A percentile compares a stretch with the other conserved stretches of the same genome.
Evolutionary conservation across 2,797 vertebrate species (phyloP).

Genomic region (Acropternis orthonyx): DNA sequence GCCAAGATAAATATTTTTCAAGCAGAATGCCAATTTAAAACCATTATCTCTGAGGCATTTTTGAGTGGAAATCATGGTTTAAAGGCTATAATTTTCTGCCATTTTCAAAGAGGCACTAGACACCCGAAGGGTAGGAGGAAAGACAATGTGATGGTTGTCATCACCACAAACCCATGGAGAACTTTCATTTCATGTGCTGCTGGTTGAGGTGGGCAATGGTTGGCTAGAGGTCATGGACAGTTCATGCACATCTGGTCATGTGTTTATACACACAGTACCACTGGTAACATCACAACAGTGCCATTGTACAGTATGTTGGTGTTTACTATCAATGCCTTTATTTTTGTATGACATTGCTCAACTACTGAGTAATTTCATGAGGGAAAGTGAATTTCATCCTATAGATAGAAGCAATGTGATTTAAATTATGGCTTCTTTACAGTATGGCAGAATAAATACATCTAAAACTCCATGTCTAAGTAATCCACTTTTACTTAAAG

Average conservation of each 20-base stretch:
- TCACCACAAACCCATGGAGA: fast-evolving
- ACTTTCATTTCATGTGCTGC: neutral
- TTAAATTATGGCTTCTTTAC: neutral
- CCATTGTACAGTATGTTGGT: neutral
- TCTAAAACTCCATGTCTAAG: neutral
- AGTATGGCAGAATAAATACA: neutral
- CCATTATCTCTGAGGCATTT: neutral
- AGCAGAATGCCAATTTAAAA: neutral
- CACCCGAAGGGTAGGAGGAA: neutral
- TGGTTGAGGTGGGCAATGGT: neutral
- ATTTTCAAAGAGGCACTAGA: neutral
- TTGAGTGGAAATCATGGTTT: neutral
- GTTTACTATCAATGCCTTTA: neutral
- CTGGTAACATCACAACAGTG: neutral
- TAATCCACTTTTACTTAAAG: neutral
- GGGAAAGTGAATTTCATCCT: neutral
- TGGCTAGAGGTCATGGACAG: neutral
- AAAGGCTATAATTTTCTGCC: neutral
- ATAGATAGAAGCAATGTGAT: neutral
- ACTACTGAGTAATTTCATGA: neutral
- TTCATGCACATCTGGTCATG: neutral
- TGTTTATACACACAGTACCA: neutral
- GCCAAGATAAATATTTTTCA: neutral
- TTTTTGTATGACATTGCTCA: neutral
- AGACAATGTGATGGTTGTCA: neutral